Base-by-base conservation (phyloP, 2,888 invertebrate species). In the Athalia circularis region DNA sequence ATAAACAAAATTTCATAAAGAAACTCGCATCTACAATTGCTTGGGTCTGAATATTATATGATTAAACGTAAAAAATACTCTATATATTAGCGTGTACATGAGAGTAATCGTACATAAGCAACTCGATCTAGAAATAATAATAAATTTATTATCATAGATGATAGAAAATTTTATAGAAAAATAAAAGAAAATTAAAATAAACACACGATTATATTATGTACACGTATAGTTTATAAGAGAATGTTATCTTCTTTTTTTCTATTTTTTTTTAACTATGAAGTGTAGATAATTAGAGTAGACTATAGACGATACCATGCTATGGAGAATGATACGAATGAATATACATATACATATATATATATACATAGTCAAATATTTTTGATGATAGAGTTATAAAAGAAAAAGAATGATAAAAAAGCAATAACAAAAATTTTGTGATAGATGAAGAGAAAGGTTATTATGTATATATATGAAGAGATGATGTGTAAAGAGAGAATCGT, bases 81-180 rank as follows among this genome's bases (percentile, higher is more conserved):
- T 45, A 29, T 29, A 29, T 29, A 29, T 29, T 29, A 29, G 29
- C 29, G 29, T 29, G 29, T 29, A 29, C 29, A 29, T 29, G 45
- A 64, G 13, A 76, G 64, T 4, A 76, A 67, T 76, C 76, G 45
- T 54, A 54, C 47, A 7, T 64, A 29, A 29, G 29, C 11, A 13
- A 7, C 7, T 52, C 68, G 52, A 13, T 5, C 70, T 52, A 5
- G 54, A 52, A n/a, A 52, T 57, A 15, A 43, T n/a, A n/a, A 7
- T 9, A 8, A 13, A 48, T n/a, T 13, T 13, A 45, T 45, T 29
- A 70, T 13, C 8, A 70, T 13, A 57, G 6, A n/a, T 45, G n/a
- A n/a, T 45, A 57, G 43, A 43, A 70, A 70, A 70, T 1, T 1
- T 43, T 29, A 54, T 43, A 0, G 43, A 13, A 3, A 2, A 70